Evolutionary conservation across 2,888 invertebrate genomes (phyloP), one percentile per base, ranked within the genome.

Genomic region (Aleiodes alternator): DNA sequence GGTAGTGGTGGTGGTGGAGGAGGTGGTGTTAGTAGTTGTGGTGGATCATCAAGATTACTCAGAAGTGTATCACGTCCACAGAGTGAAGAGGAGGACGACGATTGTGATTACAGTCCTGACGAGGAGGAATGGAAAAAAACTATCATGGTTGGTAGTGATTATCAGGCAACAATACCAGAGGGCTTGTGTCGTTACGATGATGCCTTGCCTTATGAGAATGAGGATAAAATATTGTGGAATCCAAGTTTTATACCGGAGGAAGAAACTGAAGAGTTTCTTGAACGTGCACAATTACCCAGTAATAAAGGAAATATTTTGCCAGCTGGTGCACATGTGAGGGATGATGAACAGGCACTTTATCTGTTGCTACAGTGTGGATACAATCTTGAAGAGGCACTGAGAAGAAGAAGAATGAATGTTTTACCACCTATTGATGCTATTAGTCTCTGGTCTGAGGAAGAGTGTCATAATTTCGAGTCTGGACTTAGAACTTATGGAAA

Each of bases 371-470:
- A 98, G 87, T 98, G 98, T 90, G 98, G 97, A 1, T 96, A 98
- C 88, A 98, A 97, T 90, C 92, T 95, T n/a, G 98, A 98, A 76
- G 98, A 98, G 90, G 98, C 98, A 0, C 89, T 98, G 72, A 90
- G 97, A 76, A 91, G 97, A 71, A 93, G 95, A 75, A 92, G 95
- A 66, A 93, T 96, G 87, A 94, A 95, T 81, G 93, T 93, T 7
- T 92, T 95, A 72, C 91, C 92, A 12, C 92, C 93, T 16, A 92
- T 93, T 1, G 95, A 95, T 84, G 93, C 94, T 0, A 94, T 95
- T 91, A 96, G 96, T 84, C 92, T 96, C 3, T 99, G 98, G 98
- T 97, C 98, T 1, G 98, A 98, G 88, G 98, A 98, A 86, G 99
- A 99, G 88, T 98, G 98, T 90, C 93, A 96, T 73, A 97, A 97